Conservation (phyloP, 2,888 invertebrate species). For the Platycheirus albimanus region DNA sequence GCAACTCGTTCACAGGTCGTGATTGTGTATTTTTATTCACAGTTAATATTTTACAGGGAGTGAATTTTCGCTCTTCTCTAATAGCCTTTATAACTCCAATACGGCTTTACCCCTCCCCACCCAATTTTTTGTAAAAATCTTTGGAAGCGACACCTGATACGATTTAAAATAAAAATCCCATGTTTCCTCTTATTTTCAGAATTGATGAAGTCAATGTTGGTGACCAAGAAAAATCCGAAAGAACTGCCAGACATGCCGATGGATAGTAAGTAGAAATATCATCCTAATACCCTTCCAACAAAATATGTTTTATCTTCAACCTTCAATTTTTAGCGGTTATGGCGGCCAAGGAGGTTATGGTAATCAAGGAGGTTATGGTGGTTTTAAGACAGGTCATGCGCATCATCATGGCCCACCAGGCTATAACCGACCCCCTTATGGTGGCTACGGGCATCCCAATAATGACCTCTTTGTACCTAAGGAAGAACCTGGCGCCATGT, state of each 20-base stretch:
- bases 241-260: slow-evolving; percentile 47
- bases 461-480: background rate
- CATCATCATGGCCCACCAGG: background rate
- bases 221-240: background rate
- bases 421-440: slow-evolving; percentile 5
- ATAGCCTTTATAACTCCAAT: no score
- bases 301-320: no score
- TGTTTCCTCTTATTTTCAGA: slow-evolving; percentile 6
- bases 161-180: no score
- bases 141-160: no score
- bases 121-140: no score
- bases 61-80: no score
- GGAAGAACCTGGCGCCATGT: background rate
- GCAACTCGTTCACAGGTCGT: no score
- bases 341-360: background rate
- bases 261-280: slow-evolving; percentile 52
- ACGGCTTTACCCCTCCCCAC: no score
- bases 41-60: no score
- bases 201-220: slow-evolving; percentile 6
- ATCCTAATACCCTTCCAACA: no score
- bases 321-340: no score
- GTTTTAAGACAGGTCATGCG: background rate
- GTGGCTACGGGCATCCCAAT: background rate
- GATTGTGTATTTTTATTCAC: no score
- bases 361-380: background rate